Conservation (phyloP, 2,113 vertebrate species). For the Grammatotria lemairii region DNA sequence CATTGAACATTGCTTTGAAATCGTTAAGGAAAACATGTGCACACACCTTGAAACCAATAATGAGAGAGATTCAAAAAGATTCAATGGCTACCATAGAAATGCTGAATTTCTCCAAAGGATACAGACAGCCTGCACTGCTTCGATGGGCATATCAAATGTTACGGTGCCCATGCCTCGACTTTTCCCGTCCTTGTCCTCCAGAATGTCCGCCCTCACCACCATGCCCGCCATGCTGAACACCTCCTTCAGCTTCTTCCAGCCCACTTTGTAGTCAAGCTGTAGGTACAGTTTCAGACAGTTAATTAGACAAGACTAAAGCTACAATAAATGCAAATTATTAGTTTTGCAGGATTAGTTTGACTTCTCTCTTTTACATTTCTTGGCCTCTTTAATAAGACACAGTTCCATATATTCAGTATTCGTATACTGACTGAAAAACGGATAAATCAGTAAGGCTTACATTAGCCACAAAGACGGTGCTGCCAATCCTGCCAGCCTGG, state of each 20-base stretch:
- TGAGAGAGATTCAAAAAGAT: not conserved
- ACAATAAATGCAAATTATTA: not conserved
- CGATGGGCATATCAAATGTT: slow-evolving; percentile 92
- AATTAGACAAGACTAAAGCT: not conserved
- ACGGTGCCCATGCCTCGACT: slow-evolving; percentile 95
- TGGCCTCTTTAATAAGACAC: not conserved
- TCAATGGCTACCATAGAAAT: too few species aligned
- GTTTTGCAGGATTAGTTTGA: not conserved
- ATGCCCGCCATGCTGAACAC: slow-evolving; percentile 93
- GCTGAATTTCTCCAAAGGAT: slow-evolving; percentile 73
- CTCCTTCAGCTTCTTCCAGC: slow-evolving; percentile 98
- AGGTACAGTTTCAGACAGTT: not conserved
- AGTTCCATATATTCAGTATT: not conserved
- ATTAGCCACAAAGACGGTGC: slow-evolving; percentile 93
- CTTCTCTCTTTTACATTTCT: not conserved
- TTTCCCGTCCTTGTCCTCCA: slow-evolving; percentile 96
- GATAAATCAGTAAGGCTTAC: slow-evolving; percentile 63
- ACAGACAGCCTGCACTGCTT: slow-evolving; percentile 98
- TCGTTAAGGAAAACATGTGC: slow-evolving; percentile 65
- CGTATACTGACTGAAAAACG: fast-evolving
- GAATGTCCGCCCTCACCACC: slow-evolving; percentile 87
- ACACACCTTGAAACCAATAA: not conserved
- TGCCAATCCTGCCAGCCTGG: slow-evolving; percentile 92
- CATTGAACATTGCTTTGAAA: slow-evolving; percentile 90
- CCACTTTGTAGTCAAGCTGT: slow-evolving; percentile 96